These are phyloP conservation scores for Drosophila watanabei DNA, from an alignment of 1,140 invertebrate genomes.

Conservation along the genomic window DNA sequence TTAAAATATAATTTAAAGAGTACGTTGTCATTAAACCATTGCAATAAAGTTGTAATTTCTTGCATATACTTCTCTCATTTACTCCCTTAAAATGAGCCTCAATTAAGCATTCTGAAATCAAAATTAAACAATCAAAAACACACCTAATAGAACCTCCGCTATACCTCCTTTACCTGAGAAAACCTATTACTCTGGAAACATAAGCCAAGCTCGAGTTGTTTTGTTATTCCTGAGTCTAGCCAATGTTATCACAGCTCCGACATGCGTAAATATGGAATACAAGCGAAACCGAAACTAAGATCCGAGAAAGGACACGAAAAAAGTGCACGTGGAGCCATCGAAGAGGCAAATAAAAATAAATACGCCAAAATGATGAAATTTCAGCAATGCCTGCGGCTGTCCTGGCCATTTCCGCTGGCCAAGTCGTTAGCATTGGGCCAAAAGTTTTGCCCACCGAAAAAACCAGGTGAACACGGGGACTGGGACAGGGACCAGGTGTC, in stretches of 20 bases:
- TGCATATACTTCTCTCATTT: neutral
- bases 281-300: constrained; percentile 13
- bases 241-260: constrained; percentile 49
- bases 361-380: constrained; percentile 64
- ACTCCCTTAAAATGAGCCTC: neutral
- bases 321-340: constrained; percentile 36
- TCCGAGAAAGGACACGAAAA: constrained; percentile 1
- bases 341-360: constrained; percentile 19
- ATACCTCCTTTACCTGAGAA: neutral
- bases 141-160: neutral
- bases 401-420: constrained; percentile 20
- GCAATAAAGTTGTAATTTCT: neutral
- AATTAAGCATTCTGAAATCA: neutral
- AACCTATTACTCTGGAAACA: neutral
- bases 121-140: too few relatives aligned
- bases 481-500: constrained; percentile 58
- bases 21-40: neutral
- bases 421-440: constrained; percentile 39
- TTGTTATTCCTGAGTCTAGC: constrained; percentile 60
- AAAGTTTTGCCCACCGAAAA: constrained; percentile 56
- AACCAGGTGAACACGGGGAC: neutral
- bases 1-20: neutral
- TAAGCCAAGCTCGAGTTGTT: neutral
- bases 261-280: constrained; percentile 49
- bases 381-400: constrained; percentile 51